Evolutionary conservation across 23 tunicate genomes (phyloP).

Genomic region (Oikopleura vanhoeffeni): DNA sequence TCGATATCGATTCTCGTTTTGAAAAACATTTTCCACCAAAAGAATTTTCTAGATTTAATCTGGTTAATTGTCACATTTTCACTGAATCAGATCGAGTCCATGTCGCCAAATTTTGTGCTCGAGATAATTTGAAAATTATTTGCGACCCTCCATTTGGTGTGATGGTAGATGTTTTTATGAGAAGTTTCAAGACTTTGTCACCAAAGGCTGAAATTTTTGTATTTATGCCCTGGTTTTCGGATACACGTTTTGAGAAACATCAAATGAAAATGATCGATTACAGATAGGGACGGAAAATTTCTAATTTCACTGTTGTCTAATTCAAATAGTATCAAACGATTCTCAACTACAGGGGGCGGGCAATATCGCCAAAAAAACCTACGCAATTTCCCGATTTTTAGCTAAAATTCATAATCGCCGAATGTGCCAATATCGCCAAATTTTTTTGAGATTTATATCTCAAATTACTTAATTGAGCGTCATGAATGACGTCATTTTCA

Average conservation of each 20-base stretch:
- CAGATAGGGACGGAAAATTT: too few relatives aligned
- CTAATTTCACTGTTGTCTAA: too few relatives aligned
- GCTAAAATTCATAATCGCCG: too few relatives aligned
- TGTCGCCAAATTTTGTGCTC: neutral
- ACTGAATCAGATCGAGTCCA: neutral
- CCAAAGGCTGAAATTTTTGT: neutral
- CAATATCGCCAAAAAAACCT: too few relatives aligned
- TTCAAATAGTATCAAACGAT: too few relatives aligned
- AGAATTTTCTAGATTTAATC: neutral
- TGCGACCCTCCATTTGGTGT: constrained; percentile 7
- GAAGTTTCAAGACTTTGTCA: neutral
- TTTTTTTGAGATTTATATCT: too few relatives aligned
- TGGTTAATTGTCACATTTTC: neutral
- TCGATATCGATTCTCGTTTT: neutral
- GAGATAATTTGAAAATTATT: neutral
- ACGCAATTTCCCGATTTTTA: too few relatives aligned
- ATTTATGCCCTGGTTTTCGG: neutral
- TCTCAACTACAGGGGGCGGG: too few relatives aligned
- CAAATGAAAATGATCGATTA: neutral
- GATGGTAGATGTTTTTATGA: neutral
- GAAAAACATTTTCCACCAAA: neutral
- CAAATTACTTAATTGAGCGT: too few relatives aligned
- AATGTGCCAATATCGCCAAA: too few relatives aligned
- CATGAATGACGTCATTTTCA: too few relatives aligned
- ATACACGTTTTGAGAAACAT: neutral